phyloP scores from a whole-genome alignment of 2,888 invertebrate species.

The Cheilosia urbana region DNA sequence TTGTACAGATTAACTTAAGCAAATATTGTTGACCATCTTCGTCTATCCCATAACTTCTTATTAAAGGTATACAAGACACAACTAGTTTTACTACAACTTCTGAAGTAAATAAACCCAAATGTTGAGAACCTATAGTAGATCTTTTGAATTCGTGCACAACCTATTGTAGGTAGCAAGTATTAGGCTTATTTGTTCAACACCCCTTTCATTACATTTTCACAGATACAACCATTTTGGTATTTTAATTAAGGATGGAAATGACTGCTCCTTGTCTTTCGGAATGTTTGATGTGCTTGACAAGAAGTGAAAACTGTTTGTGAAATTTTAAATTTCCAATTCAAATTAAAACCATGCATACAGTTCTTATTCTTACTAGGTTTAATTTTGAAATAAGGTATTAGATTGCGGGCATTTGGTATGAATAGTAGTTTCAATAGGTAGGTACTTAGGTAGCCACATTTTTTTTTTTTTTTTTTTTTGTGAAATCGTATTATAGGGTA shows the following conservation, averaged over 20 bases:
- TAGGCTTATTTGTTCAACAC: constrained; percentile 10
- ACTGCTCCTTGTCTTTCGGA: constrained; percentile 10
- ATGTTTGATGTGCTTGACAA: constrained; percentile 2
- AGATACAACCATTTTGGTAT: constrained; percentile 20
- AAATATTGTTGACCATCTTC: no score
- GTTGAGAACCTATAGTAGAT: not conserved
- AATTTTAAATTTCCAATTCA: not conserved
- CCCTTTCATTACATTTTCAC: not conserved
- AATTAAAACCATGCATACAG: no score
- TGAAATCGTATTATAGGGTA: no score
- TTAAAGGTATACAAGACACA: not conserved
- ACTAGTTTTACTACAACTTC: not conserved
- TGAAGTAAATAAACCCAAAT: not conserved
- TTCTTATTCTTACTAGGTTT: no score
- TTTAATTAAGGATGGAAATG: constrained; percentile 37
- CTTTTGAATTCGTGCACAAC: not conserved
- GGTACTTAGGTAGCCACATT: no score
- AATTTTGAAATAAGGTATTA: no score
- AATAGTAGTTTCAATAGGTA: no score
- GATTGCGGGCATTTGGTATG: no score
- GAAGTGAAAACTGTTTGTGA: constrained; percentile 1
- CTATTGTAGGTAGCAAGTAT: not conserved
- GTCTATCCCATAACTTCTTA: no score
- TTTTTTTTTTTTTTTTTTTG: no score
- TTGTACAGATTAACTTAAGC: no score